Evolutionary conservation across 2,888 invertebrate species (phyloP).

Genomic region (Cerastis rubricosa): DNA sequence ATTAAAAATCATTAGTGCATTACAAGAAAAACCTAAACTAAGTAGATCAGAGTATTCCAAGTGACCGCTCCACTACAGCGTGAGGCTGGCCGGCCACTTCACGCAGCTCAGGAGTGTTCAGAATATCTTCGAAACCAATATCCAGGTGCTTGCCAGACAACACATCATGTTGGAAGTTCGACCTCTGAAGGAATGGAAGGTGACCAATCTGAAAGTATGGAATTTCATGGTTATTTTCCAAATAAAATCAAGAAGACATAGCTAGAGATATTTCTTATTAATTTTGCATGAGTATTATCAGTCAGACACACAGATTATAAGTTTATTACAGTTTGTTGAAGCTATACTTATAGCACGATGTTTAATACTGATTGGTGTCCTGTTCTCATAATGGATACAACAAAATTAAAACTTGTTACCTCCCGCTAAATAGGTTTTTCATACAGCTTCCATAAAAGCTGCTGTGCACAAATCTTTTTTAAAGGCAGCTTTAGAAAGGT

Average conservation of each 20-base stretch:
- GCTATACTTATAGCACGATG: too few species aligned
- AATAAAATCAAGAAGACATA: neutral
- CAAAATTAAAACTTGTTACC: neutral
- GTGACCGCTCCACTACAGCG: slow-evolving; percentile 94
- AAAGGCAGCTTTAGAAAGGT: neutral
- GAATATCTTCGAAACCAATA: slow-evolving; percentile 95
- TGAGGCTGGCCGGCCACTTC: slow-evolving; percentile 96
- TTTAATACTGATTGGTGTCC: neutral
- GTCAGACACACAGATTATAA: too few species aligned
- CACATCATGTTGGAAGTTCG: slow-evolving; percentile 93
- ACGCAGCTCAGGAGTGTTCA: slow-evolving; percentile 93
- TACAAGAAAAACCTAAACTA: slow-evolving; percentile 64
- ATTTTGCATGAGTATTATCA: neutral
- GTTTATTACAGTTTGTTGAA: neutral
- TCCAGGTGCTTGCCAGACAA: slow-evolving; percentile 94
- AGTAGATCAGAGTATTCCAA: slow-evolving; percentile 90
- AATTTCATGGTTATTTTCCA: slow-evolving; percentile 3
- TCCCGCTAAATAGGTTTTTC: neutral
- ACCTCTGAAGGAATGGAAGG: slow-evolving; percentile 93
- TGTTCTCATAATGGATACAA: neutral
- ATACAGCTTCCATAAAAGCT: neutral
- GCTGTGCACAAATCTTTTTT: neutral
- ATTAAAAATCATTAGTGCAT: slow-evolving; percentile 55
- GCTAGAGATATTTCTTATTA: neutral
- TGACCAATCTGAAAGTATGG: slow-evolving; percentile 84